Conservation (phyloP, 1,140 invertebrate genomes). For the Lepidurus arcticus region DNA sequence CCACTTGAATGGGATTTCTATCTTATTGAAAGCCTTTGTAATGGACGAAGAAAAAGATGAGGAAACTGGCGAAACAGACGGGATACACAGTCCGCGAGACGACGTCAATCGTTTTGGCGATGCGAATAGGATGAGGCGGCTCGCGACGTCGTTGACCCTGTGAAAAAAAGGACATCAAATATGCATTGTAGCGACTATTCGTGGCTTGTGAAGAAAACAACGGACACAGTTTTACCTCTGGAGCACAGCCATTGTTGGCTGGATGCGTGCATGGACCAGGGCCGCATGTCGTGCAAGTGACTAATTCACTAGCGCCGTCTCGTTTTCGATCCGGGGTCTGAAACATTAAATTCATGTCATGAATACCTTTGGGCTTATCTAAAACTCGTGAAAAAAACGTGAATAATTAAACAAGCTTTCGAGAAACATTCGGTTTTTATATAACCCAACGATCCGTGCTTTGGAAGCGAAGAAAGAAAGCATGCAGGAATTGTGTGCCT, state of each 20-base stretch:
- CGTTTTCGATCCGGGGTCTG: slow-evolving; percentile 28
- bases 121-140: slow-evolving; percentile 80
- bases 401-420: slow-evolving; percentile 1
- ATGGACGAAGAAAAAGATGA: slow-evolving; percentile 89
- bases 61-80: slow-evolving; percentile 81
- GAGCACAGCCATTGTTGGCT: slow-evolving; percentile 74
- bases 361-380: neutral
- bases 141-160: slow-evolving; percentile 70
- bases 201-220: slow-evolving; percentile 24
- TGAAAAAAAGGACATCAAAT: slow-evolving; percentile 46
- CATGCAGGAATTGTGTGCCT: slow-evolving; percentile 11
- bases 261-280: slow-evolving; percentile 68
- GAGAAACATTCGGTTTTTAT: neutral
- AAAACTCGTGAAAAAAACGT: slow-evolving; percentile 23
- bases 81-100: slow-evolving; percentile 88
- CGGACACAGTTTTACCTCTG: slow-evolving; percentile 59
- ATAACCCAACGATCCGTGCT: neutral
- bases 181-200: slow-evolving; percentile 37
- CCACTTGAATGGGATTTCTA: neutral
- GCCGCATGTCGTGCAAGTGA: slow-evolving; percentile 70
- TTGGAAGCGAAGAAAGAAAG: neutral
- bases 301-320: slow-evolving; percentile 57
- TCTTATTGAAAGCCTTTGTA: slow-evolving; percentile 57
- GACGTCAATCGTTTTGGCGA: slow-evolving; percentile 89
- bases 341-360: neutral